Evolutionary conservation across 2,888 invertebrate species (phyloP), one percentile per base, ranked within the genome.

Genomic region (Phragmatobia fuliginosa): DNA sequence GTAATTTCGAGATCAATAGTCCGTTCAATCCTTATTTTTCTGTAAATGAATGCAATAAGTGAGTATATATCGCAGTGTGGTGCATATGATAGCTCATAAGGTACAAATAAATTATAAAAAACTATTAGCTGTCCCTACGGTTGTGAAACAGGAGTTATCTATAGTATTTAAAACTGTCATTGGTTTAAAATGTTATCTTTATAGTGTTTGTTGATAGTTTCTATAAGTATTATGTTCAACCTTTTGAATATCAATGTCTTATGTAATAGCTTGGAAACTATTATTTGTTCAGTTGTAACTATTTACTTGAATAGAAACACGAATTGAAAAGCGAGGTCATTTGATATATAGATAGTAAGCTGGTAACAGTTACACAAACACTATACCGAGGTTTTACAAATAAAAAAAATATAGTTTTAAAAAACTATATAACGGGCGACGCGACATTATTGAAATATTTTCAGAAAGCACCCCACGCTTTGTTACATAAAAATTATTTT

Each of bases 201-300:
- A 72, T 61, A 73, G 66, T 72, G 71, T 62, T 79, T 81, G 82
- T 81, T 81, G 69, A 72, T 41, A 73, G 49, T 70, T 70, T 59
- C 49, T 32, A 33, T 38, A 28, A 66, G 33, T 67, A 67, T 68
- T 31, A 66, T 60, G 25, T 38, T 61, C 41, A 62, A 62, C 62
- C 62, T 41, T 70, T 62, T 45, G 56, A 45, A 66, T 66, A 70
- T 11, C 25, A 62, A 66, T 62, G 56, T 52, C 36, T 62, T 38
- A 14, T 36, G 65, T 65, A n/a, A 60, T 31, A 66, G 32, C 28
- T n/a, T n/a, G n/a, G 36, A 18, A 64, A 49, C 28, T 63, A 41
- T 21, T 68, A 60, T 64, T 68, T 68, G 36, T 41, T 58, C 68
- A 68, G 59, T 32, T 36, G 68, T 45, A 45, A 45, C 45, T 45